These are phyloP conservation scores for Larimichthys crocea DNA, from an alignment of 2,113 vertebrate species.

Conservation along the genomic window DNA sequence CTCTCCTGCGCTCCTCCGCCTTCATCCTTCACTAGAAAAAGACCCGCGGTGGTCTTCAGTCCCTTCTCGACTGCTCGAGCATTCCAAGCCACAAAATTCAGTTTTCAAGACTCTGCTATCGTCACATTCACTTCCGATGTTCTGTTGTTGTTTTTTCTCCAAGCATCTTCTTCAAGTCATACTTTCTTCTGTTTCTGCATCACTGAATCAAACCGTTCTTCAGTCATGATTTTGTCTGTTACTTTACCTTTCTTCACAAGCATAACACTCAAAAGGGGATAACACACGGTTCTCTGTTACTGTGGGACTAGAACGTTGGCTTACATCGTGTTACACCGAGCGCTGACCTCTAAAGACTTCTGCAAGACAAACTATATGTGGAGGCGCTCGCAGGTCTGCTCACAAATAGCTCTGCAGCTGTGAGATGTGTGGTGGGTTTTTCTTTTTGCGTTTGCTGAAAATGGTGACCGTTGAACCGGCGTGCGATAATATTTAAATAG, in stretches of 20 bases:
- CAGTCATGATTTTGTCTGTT: constrained; percentile 32
- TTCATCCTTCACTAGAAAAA: constrained; percentile 61
- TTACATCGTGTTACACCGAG: background rate
- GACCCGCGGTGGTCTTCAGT: constrained; percentile 42
- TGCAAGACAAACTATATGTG: constrained; percentile 28
- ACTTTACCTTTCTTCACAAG: constrained; percentile 32
- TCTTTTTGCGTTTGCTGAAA: constrained; percentile 67
- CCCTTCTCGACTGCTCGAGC: constrained; percentile 44
- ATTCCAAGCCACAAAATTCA: constrained; percentile 45
- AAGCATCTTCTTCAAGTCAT: constrained; percentile 34
- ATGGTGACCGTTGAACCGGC: constrained; percentile 49
- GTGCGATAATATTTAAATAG: constrained; percentile 50
- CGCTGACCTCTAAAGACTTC: constrained; percentile 12
- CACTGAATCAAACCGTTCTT: constrained; percentile 30
- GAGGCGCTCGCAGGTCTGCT: constrained; percentile 35
- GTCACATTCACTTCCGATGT: constrained; percentile 34
- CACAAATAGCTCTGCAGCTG: constrained; percentile 38
- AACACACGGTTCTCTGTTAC: constrained; percentile 14
- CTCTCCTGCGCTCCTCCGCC: constrained; percentile 43
- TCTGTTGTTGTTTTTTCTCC: background rate
- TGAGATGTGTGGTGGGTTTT: constrained; percentile 47
- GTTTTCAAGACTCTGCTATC: constrained; percentile 47
- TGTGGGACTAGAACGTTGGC: constrained; percentile 2
- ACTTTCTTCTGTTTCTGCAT: constrained; percentile 40
- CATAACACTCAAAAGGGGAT: constrained; percentile 4